A percentile compares a stretch with the other conserved stretches of the same genome.
phyloP scores from a whole-genome alignment of 1,140 invertebrate genomes.

The Trichogramma pretiosum region DNA sequence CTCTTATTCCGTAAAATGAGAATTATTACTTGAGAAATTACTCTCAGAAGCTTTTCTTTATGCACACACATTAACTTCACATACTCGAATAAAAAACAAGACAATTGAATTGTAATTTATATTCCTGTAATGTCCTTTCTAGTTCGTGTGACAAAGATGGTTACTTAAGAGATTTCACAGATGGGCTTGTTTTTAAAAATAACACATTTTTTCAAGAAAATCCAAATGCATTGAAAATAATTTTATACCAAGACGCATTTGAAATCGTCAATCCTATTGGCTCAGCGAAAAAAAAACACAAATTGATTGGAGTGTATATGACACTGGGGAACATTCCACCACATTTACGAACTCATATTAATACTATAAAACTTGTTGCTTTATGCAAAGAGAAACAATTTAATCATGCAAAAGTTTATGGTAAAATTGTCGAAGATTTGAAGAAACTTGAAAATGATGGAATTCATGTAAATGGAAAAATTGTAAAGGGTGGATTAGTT shows the following conservation, averaged over 20 bases:
- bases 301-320: conserved; percentile 32
- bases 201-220: conserved; percentile 29
- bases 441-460: conserved; percentile 25
- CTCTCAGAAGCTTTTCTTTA: no score
- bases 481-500: conserved; percentile 24
- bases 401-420: conserved; percentile 22
- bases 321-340: conserved; percentile 25
- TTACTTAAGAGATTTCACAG: conserved; percentile 26
- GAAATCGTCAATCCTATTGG: conserved; percentile 35
- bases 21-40: no score
- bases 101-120: no score
- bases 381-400: conserved; percentile 30
- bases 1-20: no score
- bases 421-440: conserved; percentile 28
- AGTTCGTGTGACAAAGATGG: background rate
- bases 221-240: conserved; percentile 24
- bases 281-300: conserved; percentile 28
- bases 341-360: conserved; percentile 20
- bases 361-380: conserved; percentile 29
- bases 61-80: no score
- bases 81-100: no score
- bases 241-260: conserved; percentile 34
- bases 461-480: conserved; percentile 16
- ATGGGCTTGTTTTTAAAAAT: conserved; percentile 26
- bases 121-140: no score